Evolutionary conservation across 2,797 vertebrate genomes (phyloP).

Genomic region (Bradypodion pumilum): DNA sequence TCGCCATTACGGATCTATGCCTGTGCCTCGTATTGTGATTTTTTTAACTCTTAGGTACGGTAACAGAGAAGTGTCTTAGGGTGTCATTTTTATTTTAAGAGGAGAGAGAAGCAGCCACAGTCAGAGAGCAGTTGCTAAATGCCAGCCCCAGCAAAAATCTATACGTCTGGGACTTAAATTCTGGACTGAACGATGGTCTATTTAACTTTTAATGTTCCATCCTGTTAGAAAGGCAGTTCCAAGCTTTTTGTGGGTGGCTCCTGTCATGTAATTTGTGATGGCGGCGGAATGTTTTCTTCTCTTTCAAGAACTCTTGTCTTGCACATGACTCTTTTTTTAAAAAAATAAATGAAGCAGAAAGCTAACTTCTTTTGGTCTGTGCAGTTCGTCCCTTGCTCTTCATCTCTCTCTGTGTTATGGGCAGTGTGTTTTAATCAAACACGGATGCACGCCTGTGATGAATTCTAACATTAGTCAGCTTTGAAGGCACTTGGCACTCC

Average conservation of each 20-base stretch:
- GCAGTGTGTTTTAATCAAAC: too few relatives aligned
- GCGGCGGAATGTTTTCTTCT: not conserved
- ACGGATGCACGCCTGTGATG: not conserved
- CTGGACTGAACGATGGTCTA: not conserved
- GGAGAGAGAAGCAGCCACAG: not conserved
- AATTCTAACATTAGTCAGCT: not conserved
- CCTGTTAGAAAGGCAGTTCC: not conserved
- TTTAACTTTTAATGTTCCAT: not conserved
- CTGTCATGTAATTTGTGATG: not conserved
- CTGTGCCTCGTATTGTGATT: not conserved
- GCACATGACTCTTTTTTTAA: not conserved
- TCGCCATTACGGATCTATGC: too few relatives aligned
- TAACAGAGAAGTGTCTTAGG: not conserved
- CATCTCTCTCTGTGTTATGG: not conserved
- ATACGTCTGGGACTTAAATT: not conserved
- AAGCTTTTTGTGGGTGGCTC: not conserved
- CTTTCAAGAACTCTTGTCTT: too few relatives aligned
- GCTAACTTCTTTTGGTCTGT: too few relatives aligned
- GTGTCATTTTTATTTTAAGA: too few relatives aligned
- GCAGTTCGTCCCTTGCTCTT: too few relatives aligned
- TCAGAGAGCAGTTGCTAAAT: not conserved
- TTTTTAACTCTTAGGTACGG: not conserved
- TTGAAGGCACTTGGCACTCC: too few relatives aligned
- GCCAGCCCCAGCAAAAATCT: not conserved
- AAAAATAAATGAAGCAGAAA: slow-evolving; percentile 16